Evolutionary conservation across 2,888 invertebrate genomes (phyloP).

Genomic region (Ephialtes manifestator): DNA sequence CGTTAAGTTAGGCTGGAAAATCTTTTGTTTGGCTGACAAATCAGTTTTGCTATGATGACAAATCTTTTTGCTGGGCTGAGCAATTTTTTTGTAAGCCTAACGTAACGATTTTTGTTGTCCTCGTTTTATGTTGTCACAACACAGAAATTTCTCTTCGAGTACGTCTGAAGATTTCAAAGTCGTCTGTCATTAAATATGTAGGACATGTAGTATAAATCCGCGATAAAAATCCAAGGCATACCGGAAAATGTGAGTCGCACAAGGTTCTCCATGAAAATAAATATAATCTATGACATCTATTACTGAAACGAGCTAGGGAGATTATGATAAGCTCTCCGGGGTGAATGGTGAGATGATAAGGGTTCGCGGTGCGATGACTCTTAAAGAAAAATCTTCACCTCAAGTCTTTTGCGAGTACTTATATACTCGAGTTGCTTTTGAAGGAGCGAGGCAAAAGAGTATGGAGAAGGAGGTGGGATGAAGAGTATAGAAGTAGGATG

Average conservation of each 20-base stretch:
- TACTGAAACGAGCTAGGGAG: background rate
- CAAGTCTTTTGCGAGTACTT: constrained; percentile 31
- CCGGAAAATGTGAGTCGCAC: background rate
- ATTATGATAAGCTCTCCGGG: constrained; percentile 35
- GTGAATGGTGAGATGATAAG: constrained; percentile 45
- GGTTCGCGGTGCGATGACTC: constrained; percentile 37
- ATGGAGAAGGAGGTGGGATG: background rate
- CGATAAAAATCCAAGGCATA: background rate
- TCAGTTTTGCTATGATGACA: no score
- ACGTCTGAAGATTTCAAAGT: no score
- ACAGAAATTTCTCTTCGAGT: no score
- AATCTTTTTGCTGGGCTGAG: no score
- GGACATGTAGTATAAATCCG: no score
- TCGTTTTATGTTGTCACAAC: no score
- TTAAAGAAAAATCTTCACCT: constrained; percentile 47
- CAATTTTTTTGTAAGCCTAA: no score
- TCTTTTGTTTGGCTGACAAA: no score
- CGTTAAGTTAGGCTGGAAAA: no score
- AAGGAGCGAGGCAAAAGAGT: constrained; percentile 21
- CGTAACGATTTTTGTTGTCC: no score
- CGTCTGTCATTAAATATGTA: no score
- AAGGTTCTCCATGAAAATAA: background rate
- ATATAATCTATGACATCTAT: background rate
- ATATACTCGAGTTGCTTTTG: constrained; percentile 51
- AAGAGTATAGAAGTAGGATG: constrained; percentile 16